These are phyloP conservation scores for Percina caprodes DNA, from an alignment of 2,113 vertebrate genomes.

Conservation along the genomic window DNA sequence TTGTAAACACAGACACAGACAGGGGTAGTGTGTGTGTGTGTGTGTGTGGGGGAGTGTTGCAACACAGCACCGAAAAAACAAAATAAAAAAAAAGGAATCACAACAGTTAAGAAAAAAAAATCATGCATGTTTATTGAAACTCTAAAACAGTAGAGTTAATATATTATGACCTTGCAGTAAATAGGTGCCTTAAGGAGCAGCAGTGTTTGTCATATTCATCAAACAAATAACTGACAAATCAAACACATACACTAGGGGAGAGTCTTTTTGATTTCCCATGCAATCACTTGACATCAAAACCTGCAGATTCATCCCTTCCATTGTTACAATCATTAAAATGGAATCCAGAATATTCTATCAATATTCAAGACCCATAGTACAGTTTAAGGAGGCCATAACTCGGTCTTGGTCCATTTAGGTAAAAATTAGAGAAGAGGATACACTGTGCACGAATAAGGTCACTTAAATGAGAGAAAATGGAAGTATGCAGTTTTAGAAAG, in stretches of 20 bases:
- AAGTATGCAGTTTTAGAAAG: slow-evolving; percentile 47
- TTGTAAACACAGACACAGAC: background rate
- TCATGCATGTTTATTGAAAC: slow-evolving; percentile 66
- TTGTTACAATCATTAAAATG: slow-evolving; percentile 63
- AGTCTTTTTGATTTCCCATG: slow-evolving; percentile 48
- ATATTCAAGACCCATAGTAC: slow-evolving; percentile 62
- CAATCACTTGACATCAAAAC: slow-evolving; percentile 56
- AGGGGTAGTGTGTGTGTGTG: too few species aligned
- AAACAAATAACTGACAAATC: slow-evolving; percentile 68
- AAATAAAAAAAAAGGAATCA: background rate
- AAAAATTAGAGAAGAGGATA: slow-evolving; percentile 40
- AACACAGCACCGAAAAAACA: background rate
- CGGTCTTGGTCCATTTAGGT: slow-evolving; percentile 56
- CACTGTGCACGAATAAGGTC: slow-evolving; percentile 54
- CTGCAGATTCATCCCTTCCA: slow-evolving; percentile 64
- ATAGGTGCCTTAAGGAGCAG: slow-evolving; percentile 30
- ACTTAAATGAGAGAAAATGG: slow-evolving; percentile 63
- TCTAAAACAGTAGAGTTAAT: slow-evolving; percentile 64
- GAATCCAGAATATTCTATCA: slow-evolving; percentile 42
- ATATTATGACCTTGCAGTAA: slow-evolving; percentile 45
- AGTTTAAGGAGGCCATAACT: slow-evolving; percentile 54
- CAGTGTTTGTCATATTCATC: slow-evolving; percentile 49
- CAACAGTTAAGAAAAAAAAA: slow-evolving; percentile 57
- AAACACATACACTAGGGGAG: slow-evolving; percentile 61
- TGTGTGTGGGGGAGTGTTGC: too few species aligned